These are phyloP conservation scores for Corticium candelabrum DNA, from an alignment of 37 sponge, comb jelly and placozoan species.

Conservation along the genomic window DNA sequence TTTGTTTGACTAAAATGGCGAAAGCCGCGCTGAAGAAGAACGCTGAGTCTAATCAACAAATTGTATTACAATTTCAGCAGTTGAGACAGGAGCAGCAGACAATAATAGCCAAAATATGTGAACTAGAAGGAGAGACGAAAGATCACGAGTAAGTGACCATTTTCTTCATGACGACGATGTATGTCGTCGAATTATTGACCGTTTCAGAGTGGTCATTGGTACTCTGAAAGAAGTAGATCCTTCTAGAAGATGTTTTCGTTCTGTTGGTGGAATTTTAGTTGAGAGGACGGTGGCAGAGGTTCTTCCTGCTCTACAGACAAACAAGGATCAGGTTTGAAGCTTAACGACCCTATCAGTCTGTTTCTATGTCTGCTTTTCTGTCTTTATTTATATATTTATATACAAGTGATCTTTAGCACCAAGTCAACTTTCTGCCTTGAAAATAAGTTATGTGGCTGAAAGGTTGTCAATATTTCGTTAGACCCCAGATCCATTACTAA, in stretches of 20 bases:
- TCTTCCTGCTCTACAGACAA: slow-evolving; percentile 61
- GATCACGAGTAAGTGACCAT: slow-evolving; percentile 63
- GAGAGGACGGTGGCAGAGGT: slow-evolving; percentile 89
- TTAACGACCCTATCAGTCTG: too few relatives aligned
- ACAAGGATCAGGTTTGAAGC: slow-evolving; percentile 43
- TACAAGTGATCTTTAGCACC: too few relatives aligned
- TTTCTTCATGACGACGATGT: neutral
- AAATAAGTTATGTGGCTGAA: too few relatives aligned
- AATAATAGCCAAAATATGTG: slow-evolving; percentile 70
- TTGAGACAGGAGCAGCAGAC: slow-evolving; percentile 72
- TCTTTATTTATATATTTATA: too few relatives aligned
- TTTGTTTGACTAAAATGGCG: too few relatives aligned
- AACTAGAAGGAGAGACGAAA: slow-evolving; percentile 73
- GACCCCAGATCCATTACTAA: too few relatives aligned
- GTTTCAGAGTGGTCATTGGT: slow-evolving; percentile 61
- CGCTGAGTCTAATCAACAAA: slow-evolving; percentile 25
- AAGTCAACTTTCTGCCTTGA: too few relatives aligned
- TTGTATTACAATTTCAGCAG: slow-evolving; percentile 62
- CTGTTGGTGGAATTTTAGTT: slow-evolving; percentile 87
- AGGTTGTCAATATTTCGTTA: too few relatives aligned
- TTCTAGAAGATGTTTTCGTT: slow-evolving; percentile 71
- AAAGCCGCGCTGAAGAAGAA: slow-evolving; percentile 18
- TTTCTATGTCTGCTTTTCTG: too few relatives aligned
- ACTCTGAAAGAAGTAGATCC: slow-evolving; percentile 55
- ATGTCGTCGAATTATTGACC: neutral